Evolutionary conservation across 2,888 invertebrate genomes (phyloP).

Genomic region (Eupelmus urozonus): DNA sequence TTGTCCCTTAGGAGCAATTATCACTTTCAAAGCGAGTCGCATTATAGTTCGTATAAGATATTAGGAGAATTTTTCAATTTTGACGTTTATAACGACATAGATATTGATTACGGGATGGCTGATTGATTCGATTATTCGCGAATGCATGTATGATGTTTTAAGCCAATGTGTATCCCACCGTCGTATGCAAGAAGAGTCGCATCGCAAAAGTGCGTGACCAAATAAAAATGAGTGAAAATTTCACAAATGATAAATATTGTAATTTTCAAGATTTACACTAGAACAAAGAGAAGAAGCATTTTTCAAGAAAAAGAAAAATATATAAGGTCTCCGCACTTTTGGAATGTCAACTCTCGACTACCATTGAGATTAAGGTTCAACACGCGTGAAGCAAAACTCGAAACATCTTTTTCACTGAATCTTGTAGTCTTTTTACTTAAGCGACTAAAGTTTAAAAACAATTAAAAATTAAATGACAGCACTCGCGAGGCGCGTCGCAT

Average conservation of each 20-base stretch:
- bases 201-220: conserved; percentile 50
- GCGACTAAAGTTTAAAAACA: conserved; percentile 46
- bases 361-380: conserved; percentile 60
- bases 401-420: conserved; percentile 57
- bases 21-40: conserved; percentile 52
- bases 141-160: conserved; percentile 50
- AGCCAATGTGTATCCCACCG: conserved; percentile 57
- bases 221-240: conserved; percentile 41
- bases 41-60: conserved; percentile 56
- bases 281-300: background rate
- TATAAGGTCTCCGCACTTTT: conserved; percentile 45
- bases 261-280: conserved; percentile 56
- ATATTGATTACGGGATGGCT: conserved; percentile 54
- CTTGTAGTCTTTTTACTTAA: conserved; percentile 60
- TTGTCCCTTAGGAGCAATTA: conserved; percentile 55
- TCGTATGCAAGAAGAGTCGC: conserved; percentile 52
- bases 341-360: conserved; percentile 47
- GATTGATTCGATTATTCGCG: conserved; percentile 49
- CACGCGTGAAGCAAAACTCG: conserved; percentile 58
- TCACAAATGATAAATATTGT: conserved; percentile 46
- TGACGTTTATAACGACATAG: conserved; percentile 54
- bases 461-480: conserved; percentile 35
- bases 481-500: conserved; percentile 9
- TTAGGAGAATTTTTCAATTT: conserved; percentile 59
- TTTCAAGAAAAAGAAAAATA: conserved; percentile 36